Base-by-base conservation (phyloP, 1,140 invertebrate species). In the Colletes latitarsis region DNA sequence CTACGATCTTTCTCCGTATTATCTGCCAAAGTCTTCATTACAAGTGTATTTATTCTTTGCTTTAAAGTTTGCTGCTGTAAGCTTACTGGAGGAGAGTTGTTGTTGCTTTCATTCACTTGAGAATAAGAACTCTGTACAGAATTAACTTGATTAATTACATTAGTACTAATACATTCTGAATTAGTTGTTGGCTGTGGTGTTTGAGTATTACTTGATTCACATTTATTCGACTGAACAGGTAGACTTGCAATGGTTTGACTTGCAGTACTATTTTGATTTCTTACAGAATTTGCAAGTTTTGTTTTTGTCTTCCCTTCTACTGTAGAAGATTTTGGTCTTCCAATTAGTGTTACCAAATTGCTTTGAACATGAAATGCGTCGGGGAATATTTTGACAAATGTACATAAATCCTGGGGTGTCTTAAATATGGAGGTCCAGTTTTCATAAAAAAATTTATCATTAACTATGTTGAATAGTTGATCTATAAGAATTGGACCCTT, bases 311-410 rank as follows among this genome's bases (percentile, higher is more conserved):
- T 81, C 12, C 41, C 62, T 21, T 85, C 77, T 30, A 70, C 64
- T 17, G 71, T 39, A 41, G 85, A 89, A n/a, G 85, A 84, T 77
- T 95, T 96, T 82, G 96, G 95, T 85, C 95, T 95, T 85, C 95
- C 95, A 85, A 97, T 94, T 78, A 98, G 90, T 43, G 96, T 97
- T 81, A 98, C 97, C 86, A 98, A 94, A 93, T 98, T 98, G 62
- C 96, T 95, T 91, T 98, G 97, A 53, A 98, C 97, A 89, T 97
- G 96, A 92, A 98, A 98, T 83, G 96, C 96, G 91, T 98, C 96
- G 10, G 97, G 96, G 90, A 98, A 97, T 94, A 99, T 96, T 92
- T 97, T 97, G 5, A 98, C 93, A 90, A 98, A 98, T 30, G 97
- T 97, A 57, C 95, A 95, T 63, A 98, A 93, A 93, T 98, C 98